Evolutionary conservation across 2,113 vertebrate species (phyloP).

Genomic region (Hippolais icterina): DNA sequence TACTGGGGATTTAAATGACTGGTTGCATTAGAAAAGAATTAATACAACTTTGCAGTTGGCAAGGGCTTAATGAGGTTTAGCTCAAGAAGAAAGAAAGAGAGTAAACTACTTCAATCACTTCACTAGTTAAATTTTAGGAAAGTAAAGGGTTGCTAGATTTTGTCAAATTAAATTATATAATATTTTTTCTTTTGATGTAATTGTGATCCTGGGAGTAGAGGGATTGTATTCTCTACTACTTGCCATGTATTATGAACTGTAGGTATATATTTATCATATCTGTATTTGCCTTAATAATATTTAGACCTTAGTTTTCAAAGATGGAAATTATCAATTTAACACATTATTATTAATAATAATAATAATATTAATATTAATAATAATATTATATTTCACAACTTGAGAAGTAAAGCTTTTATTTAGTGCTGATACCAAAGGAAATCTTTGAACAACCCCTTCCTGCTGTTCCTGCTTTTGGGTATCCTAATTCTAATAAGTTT

Average conservation of each 20-base stretch:
- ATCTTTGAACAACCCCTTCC: not conserved
- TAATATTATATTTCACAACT: not conserved
- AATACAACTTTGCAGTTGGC: not conserved
- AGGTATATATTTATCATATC: not conserved
- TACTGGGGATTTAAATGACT: not conserved
- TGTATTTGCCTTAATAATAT: not conserved
- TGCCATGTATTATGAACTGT: not conserved
- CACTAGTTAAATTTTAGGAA: not conserved
- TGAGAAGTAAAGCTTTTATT: not conserved
- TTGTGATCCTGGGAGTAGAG: not conserved
- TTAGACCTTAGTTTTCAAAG: not conserved
- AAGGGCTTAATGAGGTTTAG: not conserved
- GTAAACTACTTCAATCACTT: not conserved
- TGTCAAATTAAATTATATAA: not conserved
- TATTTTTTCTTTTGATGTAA: not conserved
- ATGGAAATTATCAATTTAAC: not conserved
- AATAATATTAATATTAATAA: not conserved
- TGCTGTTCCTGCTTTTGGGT: not conserved
- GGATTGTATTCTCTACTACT: not conserved
- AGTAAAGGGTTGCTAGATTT: not conserved
- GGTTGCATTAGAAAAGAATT: not conserved
- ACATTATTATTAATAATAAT: not conserved
- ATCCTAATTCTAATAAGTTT: not conserved
- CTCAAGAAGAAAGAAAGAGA: not conserved
- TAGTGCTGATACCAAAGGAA: not conserved